phyloP scores from a whole-genome alignment of 1,140 invertebrate genomes.

The Ostrea edulis region DNA sequence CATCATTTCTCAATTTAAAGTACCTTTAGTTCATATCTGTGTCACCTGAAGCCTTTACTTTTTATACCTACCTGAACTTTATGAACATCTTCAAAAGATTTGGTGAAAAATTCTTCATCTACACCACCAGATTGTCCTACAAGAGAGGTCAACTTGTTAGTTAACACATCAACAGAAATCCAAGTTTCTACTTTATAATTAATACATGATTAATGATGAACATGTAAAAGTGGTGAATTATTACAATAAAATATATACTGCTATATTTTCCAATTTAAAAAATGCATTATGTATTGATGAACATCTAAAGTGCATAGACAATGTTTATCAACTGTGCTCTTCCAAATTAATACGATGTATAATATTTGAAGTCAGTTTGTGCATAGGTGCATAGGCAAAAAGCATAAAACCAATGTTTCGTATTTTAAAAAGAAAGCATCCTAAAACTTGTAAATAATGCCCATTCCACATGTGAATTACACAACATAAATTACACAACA shows the following conservation, averaged over 20 bases:
- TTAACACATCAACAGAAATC: too few relatives aligned
- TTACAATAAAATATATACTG: too few relatives aligned
- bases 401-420: not conserved
- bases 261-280: too few relatives aligned
- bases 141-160: not conserved
- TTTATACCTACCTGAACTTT: conserved; percentile 82
- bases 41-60: not conserved
- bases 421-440: not conserved
- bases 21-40: not conserved
- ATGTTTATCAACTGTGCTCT: not conserved
- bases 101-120: conserved; percentile 92
- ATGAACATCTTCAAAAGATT: conserved; percentile 91
- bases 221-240: too few relatives aligned
- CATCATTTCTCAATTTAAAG: too few relatives aligned
- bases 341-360: not conserved
- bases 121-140: conserved; percentile 88
- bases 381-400: not conserved
- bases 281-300: too few relatives aligned
- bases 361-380: not conserved
- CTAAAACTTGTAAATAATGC: not conserved
- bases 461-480: not conserved
- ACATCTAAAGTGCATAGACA: not conserved
- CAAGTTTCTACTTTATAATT: too few relatives aligned
- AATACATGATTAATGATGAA: too few relatives aligned
- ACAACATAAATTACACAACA: not conserved